Evolutionary conservation across 2,113 vertebrate species (phyloP), one percentile per base, ranked within the genome.

Genomic region (Gnathonemus echidnorhynchus): DNA sequence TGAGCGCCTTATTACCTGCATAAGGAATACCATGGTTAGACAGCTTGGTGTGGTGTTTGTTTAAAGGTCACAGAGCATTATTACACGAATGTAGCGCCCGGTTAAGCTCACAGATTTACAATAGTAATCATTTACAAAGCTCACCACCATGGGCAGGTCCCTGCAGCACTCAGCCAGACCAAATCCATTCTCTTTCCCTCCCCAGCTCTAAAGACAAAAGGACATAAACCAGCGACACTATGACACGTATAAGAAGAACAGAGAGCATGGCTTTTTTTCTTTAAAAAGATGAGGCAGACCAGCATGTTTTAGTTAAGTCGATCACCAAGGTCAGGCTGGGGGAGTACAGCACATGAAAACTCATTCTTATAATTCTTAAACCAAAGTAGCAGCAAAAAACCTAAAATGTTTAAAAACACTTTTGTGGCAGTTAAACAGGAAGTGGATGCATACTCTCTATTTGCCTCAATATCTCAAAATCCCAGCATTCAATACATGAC

Each of bases 111-210:
- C 21, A 11, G 83, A 45, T 80, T 80, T 19, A 84, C 58, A 31
- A 85, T 1, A 74, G 24, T 74, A 70, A 46, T 89, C 35, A 80
- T 11, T 15, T 13, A 88, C 15, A 88, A 91, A 31, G 93, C 96
- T 96, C 95, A 97, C 97, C 95, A 96, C 86, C 97, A 99, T 97
- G 89, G 96, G 95, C 91, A 99, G 96, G 91, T 99, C 98, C 95
- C 98, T 96, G 93, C 98, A 99, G 95, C 98, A 99, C 93, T 98
- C 98, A 5, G 98, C 98, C 92, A 99, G 95, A 86, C 98, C 98
- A 92, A 99, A 99, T 80, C 98, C 98, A 92, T 99, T 99, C 92
- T 99, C 98, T 80, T 99, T 99, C 62, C 98, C 98, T 62, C 98
- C 98, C 98, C 98, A 99, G 92, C 98, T 99, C 98, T 99, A 92